These are phyloP conservation scores for Callopanchax toddi DNA, from an alignment of 2,113 vertebrate species.

Conservation along the genomic window DNA sequence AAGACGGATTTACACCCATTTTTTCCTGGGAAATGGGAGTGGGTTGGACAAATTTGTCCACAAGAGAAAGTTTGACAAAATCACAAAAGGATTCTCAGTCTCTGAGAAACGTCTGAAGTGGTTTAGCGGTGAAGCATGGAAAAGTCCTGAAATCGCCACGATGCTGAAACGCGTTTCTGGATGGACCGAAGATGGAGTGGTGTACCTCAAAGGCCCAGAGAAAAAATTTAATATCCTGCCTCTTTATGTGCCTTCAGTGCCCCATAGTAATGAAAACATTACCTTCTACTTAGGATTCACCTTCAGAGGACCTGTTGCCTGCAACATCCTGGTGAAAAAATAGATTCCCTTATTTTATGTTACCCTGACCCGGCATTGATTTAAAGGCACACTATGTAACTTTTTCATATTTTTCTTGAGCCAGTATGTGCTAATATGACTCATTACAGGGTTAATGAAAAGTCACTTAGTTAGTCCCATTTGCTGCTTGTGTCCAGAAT, in stretches of 20 bases:
- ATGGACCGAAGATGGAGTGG: slow-evolving; percentile 79
- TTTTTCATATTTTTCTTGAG: no score
- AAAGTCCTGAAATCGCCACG: slow-evolving; percentile 47
- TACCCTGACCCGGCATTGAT: no score
- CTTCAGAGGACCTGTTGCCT: slow-evolving; percentile 73
- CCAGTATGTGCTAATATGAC: no score
- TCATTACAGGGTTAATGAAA: no score
- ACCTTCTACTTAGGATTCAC: slow-evolving; percentile 72
- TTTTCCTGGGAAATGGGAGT: slow-evolving; percentile 80
- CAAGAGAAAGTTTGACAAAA: slow-evolving; percentile 76
- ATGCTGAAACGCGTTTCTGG: slow-evolving; percentile 79
- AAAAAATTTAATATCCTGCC: slow-evolving; percentile 65
- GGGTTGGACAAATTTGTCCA: slow-evolving; percentile 82
- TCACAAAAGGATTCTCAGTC: slow-evolving; percentile 66
- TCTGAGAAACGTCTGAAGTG: slow-evolving; percentile 80
- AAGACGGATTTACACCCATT: slow-evolving; percentile 80
- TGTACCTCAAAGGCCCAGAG: slow-evolving; percentile 75
- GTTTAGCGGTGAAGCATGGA: slow-evolving; percentile 78
- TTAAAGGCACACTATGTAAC: no score
- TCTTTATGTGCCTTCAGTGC: slow-evolving; percentile 73
- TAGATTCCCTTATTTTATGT: slow-evolving; percentile 21
- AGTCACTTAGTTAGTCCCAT: no score
- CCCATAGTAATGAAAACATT: slow-evolving; percentile 78
- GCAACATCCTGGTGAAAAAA: slow-evolving; percentile 46
- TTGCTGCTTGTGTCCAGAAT: no score